A percentile compares a stretch with the other conserved stretches of the same genome.
phyloP scores from a whole-genome alignment of 2,888 invertebrate genomes.

The Heliconius ethilla region DNA sequence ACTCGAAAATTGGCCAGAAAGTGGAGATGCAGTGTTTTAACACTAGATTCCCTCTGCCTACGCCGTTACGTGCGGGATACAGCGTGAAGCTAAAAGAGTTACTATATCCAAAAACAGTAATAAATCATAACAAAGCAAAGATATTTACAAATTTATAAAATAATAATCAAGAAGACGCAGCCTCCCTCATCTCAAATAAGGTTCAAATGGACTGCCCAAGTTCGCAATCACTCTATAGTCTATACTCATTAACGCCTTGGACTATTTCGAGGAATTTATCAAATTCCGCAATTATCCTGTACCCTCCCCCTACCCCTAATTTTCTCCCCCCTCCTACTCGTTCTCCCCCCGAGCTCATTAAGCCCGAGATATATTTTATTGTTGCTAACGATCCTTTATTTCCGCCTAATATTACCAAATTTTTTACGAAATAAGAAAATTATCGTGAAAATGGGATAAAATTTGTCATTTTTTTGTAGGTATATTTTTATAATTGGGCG shows the following conservation, averaged over 20 bases:
- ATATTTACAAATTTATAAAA: not conserved
- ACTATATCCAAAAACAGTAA: not conserved
- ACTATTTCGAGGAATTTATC: conserved; percentile 38
- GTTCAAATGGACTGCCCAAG: conserved; percentile 8
- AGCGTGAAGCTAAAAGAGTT: not conserved
- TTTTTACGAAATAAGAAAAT: conserved; percentile 29
- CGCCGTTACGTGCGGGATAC: not conserved
- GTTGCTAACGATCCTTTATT: conserved; percentile 41
- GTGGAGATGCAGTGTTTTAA: too few species aligned
- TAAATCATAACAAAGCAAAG: not conserved
- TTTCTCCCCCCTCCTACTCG: not conserved
- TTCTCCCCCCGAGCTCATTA: conserved; percentile 34
- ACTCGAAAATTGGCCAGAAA: too few species aligned
- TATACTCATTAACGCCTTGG: conserved; percentile 38
- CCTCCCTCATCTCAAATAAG: conserved; percentile 3
- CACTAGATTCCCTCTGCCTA: too few species aligned
- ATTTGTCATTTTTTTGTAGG: not conserved
- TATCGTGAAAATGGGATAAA: conserved; percentile 22
- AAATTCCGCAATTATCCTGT: conserved; percentile 35
- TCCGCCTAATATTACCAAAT: conserved; percentile 28
- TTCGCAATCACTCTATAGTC: conserved; percentile 32
- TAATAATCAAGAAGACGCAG: not conserved
- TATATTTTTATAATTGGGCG: not conserved
- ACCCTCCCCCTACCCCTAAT: conserved; percentile 14
- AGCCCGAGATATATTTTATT: conserved; percentile 42